Base-by-base conservation (phyloP, 2,113 vertebrate species). In the Trematomus loennbergii region DNA sequence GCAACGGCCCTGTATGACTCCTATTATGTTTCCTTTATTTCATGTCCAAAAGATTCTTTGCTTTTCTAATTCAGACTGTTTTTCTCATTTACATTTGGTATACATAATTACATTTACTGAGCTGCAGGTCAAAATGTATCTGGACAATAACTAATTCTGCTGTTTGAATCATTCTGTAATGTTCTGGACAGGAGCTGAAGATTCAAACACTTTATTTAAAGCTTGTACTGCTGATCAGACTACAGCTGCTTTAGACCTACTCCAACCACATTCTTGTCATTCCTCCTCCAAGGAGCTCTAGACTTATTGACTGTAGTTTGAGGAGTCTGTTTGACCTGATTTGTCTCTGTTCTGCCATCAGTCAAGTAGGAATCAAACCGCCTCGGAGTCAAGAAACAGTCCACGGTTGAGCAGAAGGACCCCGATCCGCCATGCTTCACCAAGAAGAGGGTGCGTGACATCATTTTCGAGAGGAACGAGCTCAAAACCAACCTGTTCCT, bases 401-500 rank as follows among this genome's bases (percentile, higher is more conserved):
- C 90, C n/a, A 58, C 85, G 0, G 60, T 66, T 2, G 92, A 93
- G n/a, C 84, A 91, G 63, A 93, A 89, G 33, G 94, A 95, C 75
- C 89, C 91, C 0, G 94, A 96, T 81, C 88, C 75, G 60, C 95
- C 94, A 0, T 95, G 95, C 84, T 99, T 97, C 92, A 97, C 97
- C 75, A 96, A 94, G 75, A 96, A 97, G 86, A 97, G 98, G 82
- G 90, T 99, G 86, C 92, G 97, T 36, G 97, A 99, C 89, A 96
- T 99, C 88, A 90, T 99, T 68, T 96, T 96, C 53, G 98, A 99
- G 92, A 91, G 97, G 72, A 99, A 99, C 0, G 97, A 99, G 88
- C 96, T 99, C 64, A 99, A 98, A 92, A 96, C 97, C 78, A 98
- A 97, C 83, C 95, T 98, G 46, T 99, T 99, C 90, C 79, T 99